Evolutionary conservation across 2,113 vertebrate genomes (phyloP), one percentile per base, ranked within the genome.

Genomic region (Eublepharis macularius): DNA sequence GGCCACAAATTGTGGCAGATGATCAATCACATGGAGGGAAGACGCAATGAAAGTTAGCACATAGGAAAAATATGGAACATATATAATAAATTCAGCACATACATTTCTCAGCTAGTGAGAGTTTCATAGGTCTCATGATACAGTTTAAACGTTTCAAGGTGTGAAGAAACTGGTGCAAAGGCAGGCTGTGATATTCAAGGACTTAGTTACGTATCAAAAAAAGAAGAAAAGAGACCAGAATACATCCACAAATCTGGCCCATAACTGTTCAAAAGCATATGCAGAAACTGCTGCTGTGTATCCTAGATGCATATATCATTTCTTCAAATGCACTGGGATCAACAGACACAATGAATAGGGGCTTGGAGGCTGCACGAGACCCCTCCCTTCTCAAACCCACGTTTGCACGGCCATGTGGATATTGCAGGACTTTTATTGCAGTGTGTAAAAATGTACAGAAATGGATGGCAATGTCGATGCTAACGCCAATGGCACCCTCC

Each of bases 321-420:
- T 88, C 45, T 39, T 92, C 76, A 87, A 89, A 95, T 80, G 63
- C 82, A 87, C 87, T 9, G 76, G 90, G 41, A 72, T n/a, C 24
- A 66, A 47, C 9, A 29, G 41, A 72, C 10, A n/a, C n/a, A n/a
- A n/a, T n/a, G n/a, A n/a, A n/a, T n/a, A n/a, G n/a, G n/a, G n/a
- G n/a, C n/a, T n/a, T n/a, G n/a, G n/a, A n/a, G n/a, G n/a, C n/a
- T n/a, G n/a, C n/a, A n/a, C n/a, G n/a, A n/a, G n/a, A n/a, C n/a
- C n/a, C n/a, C n/a, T n/a, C n/a, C n/a, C n/a, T n/a, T n/a, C n/a
- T n/a, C n/a, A n/a, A n/a, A n/a, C n/a, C n/a, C n/a, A n/a, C n/a
- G n/a, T n/a, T n/a, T n/a, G n/a, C n/a, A n/a, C n/a, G n/a, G n/a
- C n/a, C n/a, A n/a, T n/a, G n/a, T n/a, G n/a, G n/a, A n/a, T n/a